Evolutionary conservation across 2,888 invertebrate genomes (phyloP), one percentile per base, ranked within the genome.

Genomic region (Heliconius hortense): DNA sequence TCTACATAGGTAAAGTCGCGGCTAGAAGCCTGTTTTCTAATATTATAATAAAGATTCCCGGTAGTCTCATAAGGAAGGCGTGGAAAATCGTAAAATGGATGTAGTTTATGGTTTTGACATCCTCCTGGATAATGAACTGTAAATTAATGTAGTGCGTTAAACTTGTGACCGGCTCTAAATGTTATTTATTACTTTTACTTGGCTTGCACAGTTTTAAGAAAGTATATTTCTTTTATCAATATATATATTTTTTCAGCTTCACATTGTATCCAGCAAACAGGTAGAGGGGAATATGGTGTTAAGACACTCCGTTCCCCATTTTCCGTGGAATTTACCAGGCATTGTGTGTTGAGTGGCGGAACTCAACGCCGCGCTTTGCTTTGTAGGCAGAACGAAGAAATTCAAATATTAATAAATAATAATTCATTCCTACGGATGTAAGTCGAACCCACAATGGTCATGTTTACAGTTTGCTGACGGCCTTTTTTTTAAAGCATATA

Each of bases 71-170:
- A 69, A 74, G 69, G 74, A 73, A 68, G 67, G 73, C 73, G 59
- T 74, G 62, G 74, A 73, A 68, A 64, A 53, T 39, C 70, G 64
- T 75, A 70, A 75, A 71, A 71, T 26, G n/a, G 10, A 39, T n/a
- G 21, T 70, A 64, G 70, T 75, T 74, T 75, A 71, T 71, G 70
- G 70, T 63, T 53, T 48, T 63, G 74, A 70, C 74, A 64, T 71
- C 74, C 70, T 53, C 69, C 43, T 75, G 63, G 74, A 75, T 75
- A 75, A 75, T 75, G 70, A 75, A 75, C 64, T 63, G 70, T 75
- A 43, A 56, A 71, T 75, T 56, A 48, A 69, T 68, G 64, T 70
- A 59, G 60, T 56, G 26, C 70, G 31, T 75, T 71, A 75, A 75
- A 62, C 70, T 71, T 56, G 56, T 75, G 71, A 31, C 64, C 70